These are phyloP conservation scores for Alexandromys oeconomus DNA, from an alignment of 2,797 vertebrate genomes.

Conservation along the genomic window DNA sequence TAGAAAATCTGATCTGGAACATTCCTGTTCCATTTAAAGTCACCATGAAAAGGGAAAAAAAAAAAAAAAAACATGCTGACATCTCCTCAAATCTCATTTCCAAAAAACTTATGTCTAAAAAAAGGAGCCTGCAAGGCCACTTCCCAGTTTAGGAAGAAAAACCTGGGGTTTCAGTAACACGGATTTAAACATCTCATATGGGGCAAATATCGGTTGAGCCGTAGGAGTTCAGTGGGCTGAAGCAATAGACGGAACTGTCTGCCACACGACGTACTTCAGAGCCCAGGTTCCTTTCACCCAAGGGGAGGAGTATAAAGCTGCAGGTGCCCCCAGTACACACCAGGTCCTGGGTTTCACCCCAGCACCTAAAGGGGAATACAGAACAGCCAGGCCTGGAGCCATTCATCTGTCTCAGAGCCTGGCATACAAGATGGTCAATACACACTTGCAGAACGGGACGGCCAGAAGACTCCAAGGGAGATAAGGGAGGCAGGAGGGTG, in stretches of 20 bases:
- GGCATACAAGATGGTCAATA: not conserved
- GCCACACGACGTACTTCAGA: not conserved
- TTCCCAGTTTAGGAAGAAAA: not conserved
- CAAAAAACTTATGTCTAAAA: not conserved
- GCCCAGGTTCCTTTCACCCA: not conserved
- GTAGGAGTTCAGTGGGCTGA: not conserved
- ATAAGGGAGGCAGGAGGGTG: not conserved
- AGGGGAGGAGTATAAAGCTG: not conserved
- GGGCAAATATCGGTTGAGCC: not conserved
- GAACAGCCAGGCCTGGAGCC: not conserved
- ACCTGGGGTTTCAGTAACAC: not conserved
- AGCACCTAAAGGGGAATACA: too few species aligned
- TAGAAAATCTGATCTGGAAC: not conserved
- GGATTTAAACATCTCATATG: not conserved
- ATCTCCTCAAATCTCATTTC: not conserved
- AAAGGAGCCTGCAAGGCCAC: not conserved
- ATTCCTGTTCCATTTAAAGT: not conserved
- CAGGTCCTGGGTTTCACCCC: not conserved
- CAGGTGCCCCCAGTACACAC: not conserved
- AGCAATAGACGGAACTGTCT: not conserved
- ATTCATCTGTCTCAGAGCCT: not conserved
- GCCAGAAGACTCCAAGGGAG: not conserved
- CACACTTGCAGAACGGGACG: not conserved
- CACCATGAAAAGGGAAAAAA: not conserved
- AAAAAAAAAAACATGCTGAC: not conserved